Base-by-base conservation (phyloP, 2,888 invertebrate species). In the Microctonus hyperodae region DNA sequence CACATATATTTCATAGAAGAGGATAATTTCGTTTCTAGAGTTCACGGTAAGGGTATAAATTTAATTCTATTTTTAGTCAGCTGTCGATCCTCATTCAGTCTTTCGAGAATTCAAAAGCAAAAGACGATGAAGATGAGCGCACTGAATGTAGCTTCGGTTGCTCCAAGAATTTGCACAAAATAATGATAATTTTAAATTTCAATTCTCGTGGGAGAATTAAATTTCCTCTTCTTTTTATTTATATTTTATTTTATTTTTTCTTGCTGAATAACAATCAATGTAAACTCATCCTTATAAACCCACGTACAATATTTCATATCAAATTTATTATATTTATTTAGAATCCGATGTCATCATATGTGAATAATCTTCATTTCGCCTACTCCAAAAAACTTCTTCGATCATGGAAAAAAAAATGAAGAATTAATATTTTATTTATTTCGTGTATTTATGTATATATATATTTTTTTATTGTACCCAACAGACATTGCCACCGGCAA, bases 1-100 rank as follows among this genome's bases (percentile, higher is more conserved):
- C 37, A 37, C 37, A n/a, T 37, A 37, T 37, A n/a, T n/a, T n/a
- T n/a, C 55, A 64, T 70, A 74, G 70, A 72, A 67, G 70, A 71
- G 75, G 74, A 73, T 75, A 76, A 78, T 78, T 76, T 76, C 69
- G 73, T 75, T 44, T 79, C 78, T 77, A 80, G 80, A 80, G 80
- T 81, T 80, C 79, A 81, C 75, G 72, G 80, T 78, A 81, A 81
- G 80, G 75, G 68, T 75, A 77, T 74, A 76, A 80, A 77, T 78
- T 78, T 76, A 48, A 71, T 69, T 67, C 78, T 80, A 81, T 80
- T 79, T 78, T 77, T 81, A 80, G 80, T 65, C n/a, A 56, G 23
- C 65, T 70, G 73, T 68, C 66, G 73, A 74, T 72, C 70, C 73
- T 71, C 73, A 73, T 76, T 76, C 71, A 74, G 62, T 73, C 64